Base-by-base conservation (phyloP, 2,888 invertebrate genomes). In the Gortyna flavago region DNA sequence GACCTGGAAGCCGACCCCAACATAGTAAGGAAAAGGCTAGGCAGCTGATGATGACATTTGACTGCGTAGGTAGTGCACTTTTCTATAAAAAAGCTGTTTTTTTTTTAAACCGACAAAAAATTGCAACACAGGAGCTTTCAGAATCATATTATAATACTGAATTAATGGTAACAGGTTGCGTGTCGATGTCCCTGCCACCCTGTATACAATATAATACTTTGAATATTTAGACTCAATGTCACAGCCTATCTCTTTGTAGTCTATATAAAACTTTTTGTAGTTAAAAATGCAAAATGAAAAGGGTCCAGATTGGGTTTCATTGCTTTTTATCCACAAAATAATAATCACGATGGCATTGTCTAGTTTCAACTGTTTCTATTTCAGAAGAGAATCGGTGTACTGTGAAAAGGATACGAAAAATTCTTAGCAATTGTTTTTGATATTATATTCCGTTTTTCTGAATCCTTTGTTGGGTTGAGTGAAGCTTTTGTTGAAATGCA, bases 371-470 rank as follows among this genome's bases (percentile, higher is more conserved):
- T n/a, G 69, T 73, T 83, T 84, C 65, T 69, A 64, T 77, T 81
- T 54, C 38, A 77, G 38, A 59, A 68, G 59, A 72, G 57, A 69
- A 44, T 59, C 66, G n/a, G 71, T 69, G 73, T 73, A 69, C 74
- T 85, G 79, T 82, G 64, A 82, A 82, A 79, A 66, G 59, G 80
- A 80, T 79, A 75, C 71, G 75, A 85, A 82, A 69, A 71, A 68
- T 76, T 85, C 67, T 72, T 44, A 65, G 79, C 74, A 79, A 73
- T 85, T 70, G 74, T 85, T 81, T 73, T 72, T n/a, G n/a, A n/a
- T n/a, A n/a, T n/a, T 38, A 75, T 83, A 71, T 80, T 77, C 71
- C 61, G 51, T 66, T 83, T 78, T 70, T 82, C 44, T 77, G 65
- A 79, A 77, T 73, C 64, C 71, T 77, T 80, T 80, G 71, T 83